Evolutionary conservation across 1,140 invertebrate genomes (phyloP).

Genomic region (Stenopsyche tienmushanensis): DNA sequence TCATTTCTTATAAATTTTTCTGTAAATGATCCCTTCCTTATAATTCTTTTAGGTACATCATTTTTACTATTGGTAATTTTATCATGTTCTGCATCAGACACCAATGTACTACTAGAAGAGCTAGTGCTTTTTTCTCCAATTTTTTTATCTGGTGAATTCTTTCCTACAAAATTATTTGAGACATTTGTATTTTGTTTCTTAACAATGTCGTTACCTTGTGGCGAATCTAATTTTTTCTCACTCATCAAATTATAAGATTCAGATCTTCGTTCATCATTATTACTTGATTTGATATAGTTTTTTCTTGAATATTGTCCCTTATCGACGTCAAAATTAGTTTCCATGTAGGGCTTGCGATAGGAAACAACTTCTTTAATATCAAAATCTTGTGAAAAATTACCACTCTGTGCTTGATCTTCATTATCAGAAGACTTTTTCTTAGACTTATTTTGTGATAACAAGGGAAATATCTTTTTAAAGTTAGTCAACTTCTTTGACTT

Average conservation of each 20-base stretch:
- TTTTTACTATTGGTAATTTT: slow-evolving; percentile 1
- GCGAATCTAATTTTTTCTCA: neutral
- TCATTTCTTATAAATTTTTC: neutral
- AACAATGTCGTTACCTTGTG: neutral
- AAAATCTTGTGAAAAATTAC: neutral
- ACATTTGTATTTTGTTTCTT: neutral
- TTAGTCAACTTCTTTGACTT: slow-evolving; percentile 22
- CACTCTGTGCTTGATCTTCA: neutral
- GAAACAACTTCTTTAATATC: neutral
- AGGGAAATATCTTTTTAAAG: slow-evolving; percentile 17
- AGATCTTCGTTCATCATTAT: neutral
- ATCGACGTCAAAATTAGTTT: neutral
- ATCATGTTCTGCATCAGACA: slow-evolving; percentile 25
- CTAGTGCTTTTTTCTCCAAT: slow-evolving; percentile 24
- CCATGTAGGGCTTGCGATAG: neutral
- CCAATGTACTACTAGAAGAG: slow-evolving; percentile 37
- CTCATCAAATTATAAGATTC: neutral
- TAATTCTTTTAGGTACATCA: neutral
- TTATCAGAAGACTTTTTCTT: slow-evolving; percentile 3
- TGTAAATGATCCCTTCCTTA: neutral
- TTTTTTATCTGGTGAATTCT: slow-evolving; percentile 6
- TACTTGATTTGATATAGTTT: neutral
- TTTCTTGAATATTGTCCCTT: neutral
- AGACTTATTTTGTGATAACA: slow-evolving; percentile 11
- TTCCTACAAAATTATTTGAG: neutral